Conservation (phyloP, 2,113 vertebrate genomes). For the Spizaetus ornatus region DNA sequence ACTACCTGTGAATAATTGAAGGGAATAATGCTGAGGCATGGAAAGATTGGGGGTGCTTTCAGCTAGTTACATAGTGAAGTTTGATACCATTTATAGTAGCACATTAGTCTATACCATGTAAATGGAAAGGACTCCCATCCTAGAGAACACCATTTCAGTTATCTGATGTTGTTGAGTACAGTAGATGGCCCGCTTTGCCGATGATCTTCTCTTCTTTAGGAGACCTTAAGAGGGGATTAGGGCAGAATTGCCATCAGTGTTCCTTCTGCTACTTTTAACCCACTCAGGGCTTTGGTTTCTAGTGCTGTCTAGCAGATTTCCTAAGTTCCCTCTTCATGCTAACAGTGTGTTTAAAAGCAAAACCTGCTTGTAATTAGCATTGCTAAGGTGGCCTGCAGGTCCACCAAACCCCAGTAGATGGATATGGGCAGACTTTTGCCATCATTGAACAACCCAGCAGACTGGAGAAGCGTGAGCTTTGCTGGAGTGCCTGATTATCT, state of each 20-base stretch:
- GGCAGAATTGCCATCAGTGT: not conserved
- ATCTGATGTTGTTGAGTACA: not conserved
- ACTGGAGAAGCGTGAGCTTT: not conserved
- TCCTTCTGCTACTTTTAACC: not conserved
- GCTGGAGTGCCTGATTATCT: not conserved
- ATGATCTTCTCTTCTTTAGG: not conserved
- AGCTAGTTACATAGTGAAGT: not conserved
- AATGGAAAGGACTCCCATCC: not conserved
- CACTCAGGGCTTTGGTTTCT: not conserved
- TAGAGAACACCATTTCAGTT: not conserved
- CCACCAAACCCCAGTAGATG: not conserved
- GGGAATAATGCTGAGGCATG: not conserved
- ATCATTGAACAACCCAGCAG: not conserved
- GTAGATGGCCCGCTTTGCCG: not conserved
- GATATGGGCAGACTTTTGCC: not conserved
- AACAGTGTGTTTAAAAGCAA: not conserved
- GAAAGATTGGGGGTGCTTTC: not conserved
- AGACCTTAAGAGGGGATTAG: not conserved
- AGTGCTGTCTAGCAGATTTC: not conserved
- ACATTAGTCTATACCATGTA: not conserved
- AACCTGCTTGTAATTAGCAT: not conserved
- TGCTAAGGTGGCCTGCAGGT: not conserved
- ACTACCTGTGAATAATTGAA: not conserved
- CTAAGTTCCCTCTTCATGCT: not conserved
- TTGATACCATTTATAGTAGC: not conserved